Evolutionary conservation across 2,888 invertebrate species (phyloP).

Genomic region (Hyles lineata): DNA sequence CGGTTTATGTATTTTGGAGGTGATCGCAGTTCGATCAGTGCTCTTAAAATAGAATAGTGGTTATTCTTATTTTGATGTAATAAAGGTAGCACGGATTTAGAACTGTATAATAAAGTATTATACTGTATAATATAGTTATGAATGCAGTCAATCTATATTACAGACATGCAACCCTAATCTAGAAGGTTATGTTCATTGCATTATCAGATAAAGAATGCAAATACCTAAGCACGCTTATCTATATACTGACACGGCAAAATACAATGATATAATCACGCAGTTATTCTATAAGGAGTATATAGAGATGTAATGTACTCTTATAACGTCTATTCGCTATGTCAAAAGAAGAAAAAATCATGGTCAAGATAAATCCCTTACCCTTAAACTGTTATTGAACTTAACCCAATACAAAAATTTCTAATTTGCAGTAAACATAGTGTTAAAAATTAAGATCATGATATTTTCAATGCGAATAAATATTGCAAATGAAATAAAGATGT

Average conservation of each 20-base stretch:
- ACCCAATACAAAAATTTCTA: no score
- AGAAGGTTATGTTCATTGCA: not conserved
- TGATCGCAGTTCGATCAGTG: not conserved
- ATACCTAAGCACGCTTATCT: not conserved
- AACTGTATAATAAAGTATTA: no score
- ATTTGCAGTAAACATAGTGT: not conserved
- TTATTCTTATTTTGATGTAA: not conserved
- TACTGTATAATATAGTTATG: not conserved
- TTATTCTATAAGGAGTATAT: no score
- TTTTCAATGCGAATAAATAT: constrained; percentile 2
- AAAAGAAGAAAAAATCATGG: no score
- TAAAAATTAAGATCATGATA: not conserved
- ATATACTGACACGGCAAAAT: not conserved
- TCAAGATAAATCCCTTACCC: no score
- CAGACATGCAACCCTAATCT: not conserved
- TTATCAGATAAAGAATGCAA: constrained; percentile 17
- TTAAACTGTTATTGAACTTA: no score
- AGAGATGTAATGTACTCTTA: no score
- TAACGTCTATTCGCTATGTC: no score
- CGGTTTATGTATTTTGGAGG: constrained; percentile 61
- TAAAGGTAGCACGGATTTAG: no score
- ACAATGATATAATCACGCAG: no score
- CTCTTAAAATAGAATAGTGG: not conserved
- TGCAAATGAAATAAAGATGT: constrained; percentile 37
- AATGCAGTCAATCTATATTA: not conserved